Percentiles rank a stretch among this genome's conserved stretches.
phyloP scores from a whole-genome alignment of 2,888 invertebrate genomes.

The Melolontha melolontha region DNA sequence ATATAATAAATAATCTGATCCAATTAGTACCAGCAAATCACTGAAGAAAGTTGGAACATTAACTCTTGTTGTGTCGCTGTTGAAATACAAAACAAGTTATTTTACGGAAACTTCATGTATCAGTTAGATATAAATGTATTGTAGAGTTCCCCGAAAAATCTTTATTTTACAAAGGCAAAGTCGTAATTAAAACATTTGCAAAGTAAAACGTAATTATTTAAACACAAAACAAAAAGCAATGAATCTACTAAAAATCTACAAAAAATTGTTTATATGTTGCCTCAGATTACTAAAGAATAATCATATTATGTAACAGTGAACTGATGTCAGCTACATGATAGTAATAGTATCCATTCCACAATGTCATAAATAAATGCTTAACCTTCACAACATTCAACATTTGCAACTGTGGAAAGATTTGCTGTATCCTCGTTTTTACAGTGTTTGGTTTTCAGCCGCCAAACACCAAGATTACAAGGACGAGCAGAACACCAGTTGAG shows the following conservation, averaged over 20 bases:
- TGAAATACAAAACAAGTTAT: too few species aligned
- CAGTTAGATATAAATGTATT: too few species aligned
- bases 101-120: too few species aligned
- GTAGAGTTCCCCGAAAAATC: too few species aligned
- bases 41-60: too few species aligned
- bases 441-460: slow-evolving; percentile 58
- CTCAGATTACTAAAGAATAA: slow-evolving; percentile 40
- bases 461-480: slow-evolving; percentile 64
- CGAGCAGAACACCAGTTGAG: slow-evolving; percentile 47
- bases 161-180: too few species aligned
- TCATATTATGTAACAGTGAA: slow-evolving; percentile 38
- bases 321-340: slow-evolving; percentile 23
- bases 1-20: too few species aligned
- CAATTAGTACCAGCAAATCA: too few species aligned
- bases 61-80: too few species aligned
- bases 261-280: slow-evolving; percentile 13
- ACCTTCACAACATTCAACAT: slow-evolving; percentile 24
- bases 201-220: too few species aligned
- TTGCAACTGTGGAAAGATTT: slow-evolving; percentile 22
- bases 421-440: slow-evolving; percentile 58
- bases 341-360: slow-evolving; percentile 10
- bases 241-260: background rate
- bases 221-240: too few species aligned
- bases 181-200: too few species aligned
- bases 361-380: slow-evolving; percentile 20